Evolutionary conservation across 2,888 invertebrate species (phyloP), one percentile per base, ranked within the genome.

Genomic region (Drosophila paranaensis): DNA sequence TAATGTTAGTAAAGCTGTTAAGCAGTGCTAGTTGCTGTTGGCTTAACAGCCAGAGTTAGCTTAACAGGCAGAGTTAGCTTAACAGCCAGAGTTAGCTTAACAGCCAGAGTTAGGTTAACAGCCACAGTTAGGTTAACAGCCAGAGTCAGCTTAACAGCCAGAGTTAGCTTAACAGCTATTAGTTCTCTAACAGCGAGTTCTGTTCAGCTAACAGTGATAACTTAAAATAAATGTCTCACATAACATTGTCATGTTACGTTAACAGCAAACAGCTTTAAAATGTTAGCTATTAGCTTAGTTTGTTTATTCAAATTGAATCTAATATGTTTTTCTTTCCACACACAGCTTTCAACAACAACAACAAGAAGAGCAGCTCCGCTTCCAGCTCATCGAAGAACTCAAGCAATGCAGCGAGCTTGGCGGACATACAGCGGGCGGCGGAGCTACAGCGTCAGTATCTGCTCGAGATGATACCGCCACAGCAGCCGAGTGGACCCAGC

Each of bases 401-500:
- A 2, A 84, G 54, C 57, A 92, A 91, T 79, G 81, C 91, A 16
- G 88, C 88, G 55, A 93, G 90, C 82, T 93, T 96, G 90, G 96
- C 95, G 0, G 97, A 97, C 84, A 94, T 97, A 92, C 97, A 97
- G 92, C 95, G 97, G 81, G 97, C 97, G 70, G 97, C 97, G 6
- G 97, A 97, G 92, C 94, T 97, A 77, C 98, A 98, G 94, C 94
- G 98, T 64, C 98, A 98, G 94, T 98, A 98, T 94, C 95, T 99
- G 90, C 95, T 99, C 74, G 98, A 99, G 93, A 98, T 99, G 98
- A 97, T 98, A 90, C 97, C 98, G 64, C 95, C 92, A 27, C 92
- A 82, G 88, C 92, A 77, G 91, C 92, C 75, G 16, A 89, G 90
- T 43, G 92, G 92, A 62, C 90, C 93, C 53, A 92, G 92, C 72